phyloP scores from a whole-genome alignment of 2,113 vertebrate species.

The Haemorhous mexicanus region DNA sequence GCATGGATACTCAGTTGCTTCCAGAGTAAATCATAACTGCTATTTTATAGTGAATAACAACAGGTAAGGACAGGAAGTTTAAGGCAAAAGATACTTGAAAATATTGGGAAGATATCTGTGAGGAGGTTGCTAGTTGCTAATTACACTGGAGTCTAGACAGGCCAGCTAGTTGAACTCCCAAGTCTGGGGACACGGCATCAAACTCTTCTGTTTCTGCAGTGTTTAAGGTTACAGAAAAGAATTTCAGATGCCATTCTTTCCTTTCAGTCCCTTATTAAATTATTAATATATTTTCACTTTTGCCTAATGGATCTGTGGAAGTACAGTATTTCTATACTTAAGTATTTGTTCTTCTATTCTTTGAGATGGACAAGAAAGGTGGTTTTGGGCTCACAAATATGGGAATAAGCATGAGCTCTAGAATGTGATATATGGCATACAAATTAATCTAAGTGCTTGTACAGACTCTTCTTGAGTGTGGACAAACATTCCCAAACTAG shows the following conservation, averaged over 20 bases:
- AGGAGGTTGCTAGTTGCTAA: neutral
- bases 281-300: neutral
- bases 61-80: neutral
- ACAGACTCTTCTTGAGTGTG: neutral
- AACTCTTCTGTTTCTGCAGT: neutral
- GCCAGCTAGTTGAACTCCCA: neutral
- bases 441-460: neutral
- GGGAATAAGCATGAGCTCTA: neutral
- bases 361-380: neutral
- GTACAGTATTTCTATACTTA: neutral
- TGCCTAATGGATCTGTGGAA: neutral
- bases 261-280: neutral
- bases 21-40: neutral
- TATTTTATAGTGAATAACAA: neutral
- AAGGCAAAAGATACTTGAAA: neutral
- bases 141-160: neutral
- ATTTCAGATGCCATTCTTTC: neutral
- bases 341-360: neutral
- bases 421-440: neutral
- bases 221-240: neutral
- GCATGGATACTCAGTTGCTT: neutral
- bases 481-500: neutral
- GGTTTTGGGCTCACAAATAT: neutral
- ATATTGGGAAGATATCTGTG: neutral
- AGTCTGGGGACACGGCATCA: rapidly evolving